Evolutionary conservation across 2,888 invertebrate species (phyloP), one percentile per base, ranked within the genome.

Genomic region (Euphydryas editha): DNA sequence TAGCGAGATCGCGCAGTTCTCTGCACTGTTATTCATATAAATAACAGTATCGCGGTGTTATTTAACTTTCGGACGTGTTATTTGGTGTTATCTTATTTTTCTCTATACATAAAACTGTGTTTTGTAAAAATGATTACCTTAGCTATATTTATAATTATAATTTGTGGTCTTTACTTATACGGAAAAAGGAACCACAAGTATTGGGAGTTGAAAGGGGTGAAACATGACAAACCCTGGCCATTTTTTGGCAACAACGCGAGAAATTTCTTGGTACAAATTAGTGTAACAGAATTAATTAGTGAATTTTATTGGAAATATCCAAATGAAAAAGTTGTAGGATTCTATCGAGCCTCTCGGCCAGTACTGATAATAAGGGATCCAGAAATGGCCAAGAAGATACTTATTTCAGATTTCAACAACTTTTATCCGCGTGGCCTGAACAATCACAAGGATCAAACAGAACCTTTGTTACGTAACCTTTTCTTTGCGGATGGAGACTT

Each of bases 351-450:
- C 1, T 71, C 69, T 13, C 72, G 67, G 2, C 86, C 86, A 1
- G 81, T 82, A 67, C 75, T 88, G 13, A 74, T 88, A n/a, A 74
- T 87, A 8, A 77, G 86, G 11, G 87, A 87, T 57, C 87, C 87
- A 0, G 82, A 81, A 3, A 76, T 86, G 1, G 74, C 82, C 2
- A 85, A 85, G 60, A 77, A 74, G 11, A 76, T 88, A 54, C 71
- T 87, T 10, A 75, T 76, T 2, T 81, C 81, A 0, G 88, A 89
- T 68, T 88, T 88, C 54, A 18, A 70, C 0, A 68, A 81, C 62
- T 88, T 88, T 67, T 79, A 82, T 62, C 73, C 81, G 0, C 82
- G 88, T 1, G 86, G 88, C 0, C 58, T 87, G 0, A 76, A 76
- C 13, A 70, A 75, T 0, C 76, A 81, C 59, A 77, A 77, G 24